Evolutionary conservation across 2,113 vertebrate species (phyloP).

Genomic region (Ptychochromis oligacanthus): DNA sequence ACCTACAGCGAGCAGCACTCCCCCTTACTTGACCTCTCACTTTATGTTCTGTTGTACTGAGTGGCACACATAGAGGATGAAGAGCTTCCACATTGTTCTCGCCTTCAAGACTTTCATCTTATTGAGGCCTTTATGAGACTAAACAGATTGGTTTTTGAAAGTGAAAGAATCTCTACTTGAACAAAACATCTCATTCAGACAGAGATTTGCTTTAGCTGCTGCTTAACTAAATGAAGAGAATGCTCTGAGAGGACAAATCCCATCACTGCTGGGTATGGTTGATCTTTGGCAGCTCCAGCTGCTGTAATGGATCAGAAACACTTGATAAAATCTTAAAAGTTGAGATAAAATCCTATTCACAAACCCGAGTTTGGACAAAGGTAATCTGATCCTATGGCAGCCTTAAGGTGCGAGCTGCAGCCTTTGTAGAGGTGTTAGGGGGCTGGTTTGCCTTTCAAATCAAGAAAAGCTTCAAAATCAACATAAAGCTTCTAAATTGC

Average conservation of each 20-base stretch:
- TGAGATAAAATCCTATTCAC: neutral
- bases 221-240: neutral
- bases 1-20: neutral
- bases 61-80: conserved; percentile 25
- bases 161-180: conserved; percentile 22
- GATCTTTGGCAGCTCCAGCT: conserved; percentile 1
- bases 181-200: conserved; percentile 14
- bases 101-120: conserved; percentile 33
- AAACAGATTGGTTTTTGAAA: conserved; percentile 44
- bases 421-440: neutral
- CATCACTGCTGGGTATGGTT: neutral
- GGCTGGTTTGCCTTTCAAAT: neutral
- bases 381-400: neutral
- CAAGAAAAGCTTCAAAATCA: neutral
- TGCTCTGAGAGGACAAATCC: neutral
- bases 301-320: conserved; percentile 17
- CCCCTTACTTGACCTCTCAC: conserved; percentile 34
- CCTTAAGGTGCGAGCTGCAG: neutral
- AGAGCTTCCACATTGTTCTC: conserved; percentile 18
- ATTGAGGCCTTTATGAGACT: conserved; percentile 40
- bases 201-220: conserved; percentile 6
- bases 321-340: conserved; percentile 7
- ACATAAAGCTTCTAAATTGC: conserved; percentile 7
- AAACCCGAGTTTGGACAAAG: neutral
- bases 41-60: conserved; percentile 18